Conservation (phyloP, 2,113 vertebrate genomes). For the Ammodytes marinus region DNA sequence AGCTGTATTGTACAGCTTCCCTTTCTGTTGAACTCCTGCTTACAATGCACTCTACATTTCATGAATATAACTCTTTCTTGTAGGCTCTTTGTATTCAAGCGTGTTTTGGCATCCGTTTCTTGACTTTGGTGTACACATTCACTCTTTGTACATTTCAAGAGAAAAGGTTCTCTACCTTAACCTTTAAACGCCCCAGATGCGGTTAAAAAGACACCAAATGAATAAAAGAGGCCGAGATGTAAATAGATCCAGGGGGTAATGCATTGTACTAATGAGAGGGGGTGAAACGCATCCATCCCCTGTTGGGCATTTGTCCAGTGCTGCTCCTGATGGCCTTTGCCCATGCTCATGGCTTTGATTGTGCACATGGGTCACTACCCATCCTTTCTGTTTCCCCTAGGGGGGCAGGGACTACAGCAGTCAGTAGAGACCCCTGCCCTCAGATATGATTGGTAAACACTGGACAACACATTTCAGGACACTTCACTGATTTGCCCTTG, state of each 20-base stretch:
- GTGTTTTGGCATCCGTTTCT: background rate
- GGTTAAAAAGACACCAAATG: background rate
- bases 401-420: conserved; percentile 19
- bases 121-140: background rate
- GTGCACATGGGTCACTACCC: conserved; percentile 24
- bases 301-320: conserved; percentile 28
- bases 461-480: conserved; percentile 1
- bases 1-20: conserved; percentile 11
- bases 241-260: background rate
- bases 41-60: background rate
- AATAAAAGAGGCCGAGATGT: background rate
- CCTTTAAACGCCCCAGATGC: background rate
- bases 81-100: background rate
- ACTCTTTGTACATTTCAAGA: background rate
- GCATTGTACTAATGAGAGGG: conserved; percentile 12
- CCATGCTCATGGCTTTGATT: conserved; percentile 14
- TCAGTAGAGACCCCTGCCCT: conserved; percentile 31
- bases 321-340: conserved; percentile 2
- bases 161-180: background rate
- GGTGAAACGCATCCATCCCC: conserved; percentile 10
- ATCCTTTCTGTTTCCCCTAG: conserved; percentile 21
- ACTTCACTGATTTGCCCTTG: conserved; percentile 15
- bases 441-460: conserved; percentile 26
- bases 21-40: conserved; percentile 3
- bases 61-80: background rate